Evolutionary conservation across 2,113 vertebrate species (phyloP).

Genomic region (Natator depressus): DNA sequence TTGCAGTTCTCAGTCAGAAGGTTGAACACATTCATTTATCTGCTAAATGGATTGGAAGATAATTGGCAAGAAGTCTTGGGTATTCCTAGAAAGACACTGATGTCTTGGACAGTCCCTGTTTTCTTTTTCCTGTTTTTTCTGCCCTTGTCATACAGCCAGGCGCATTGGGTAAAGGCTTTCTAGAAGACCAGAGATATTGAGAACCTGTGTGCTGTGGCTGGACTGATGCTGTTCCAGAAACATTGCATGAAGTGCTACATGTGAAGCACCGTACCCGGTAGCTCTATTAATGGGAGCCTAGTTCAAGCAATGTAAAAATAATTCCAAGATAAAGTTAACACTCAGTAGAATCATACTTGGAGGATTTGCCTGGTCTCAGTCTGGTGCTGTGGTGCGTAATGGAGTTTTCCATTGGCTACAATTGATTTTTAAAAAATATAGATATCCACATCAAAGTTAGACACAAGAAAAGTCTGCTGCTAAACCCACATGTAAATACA

Average conservation of each 20-base stretch:
- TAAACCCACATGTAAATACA: not conserved
- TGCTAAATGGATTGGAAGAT: not conserved
- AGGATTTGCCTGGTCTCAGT: constrained; percentile 5
- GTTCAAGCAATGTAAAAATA: constrained; percentile 24
- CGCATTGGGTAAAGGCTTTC: not conserved
- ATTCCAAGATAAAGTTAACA: not conserved
- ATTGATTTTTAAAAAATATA: not conserved
- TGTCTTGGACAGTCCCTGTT: constrained; percentile 37
- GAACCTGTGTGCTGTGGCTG: constrained; percentile 5
- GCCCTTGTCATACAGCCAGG: not conserved
- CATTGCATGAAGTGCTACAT: constrained; percentile 38
- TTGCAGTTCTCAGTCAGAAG: not conserved
- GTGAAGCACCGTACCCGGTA: constrained; percentile 53
- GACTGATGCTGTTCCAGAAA: constrained; percentile 22
- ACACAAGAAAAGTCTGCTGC: not conserved
- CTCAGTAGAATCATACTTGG: not conserved
- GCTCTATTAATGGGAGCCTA: constrained; percentile 51
- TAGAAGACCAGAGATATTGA: not conserved
- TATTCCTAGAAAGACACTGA: constrained; percentile 53
- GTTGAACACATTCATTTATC: not conserved
- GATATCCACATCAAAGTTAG: not conserved
- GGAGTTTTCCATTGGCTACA: not conserved
- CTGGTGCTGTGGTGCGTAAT: not conserved
- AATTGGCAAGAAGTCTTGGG: constrained; percentile 20
- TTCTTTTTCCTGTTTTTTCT: constrained; percentile 42